These are phyloP conservation scores for Acipenser ruthenus DNA, from an alignment of 2,797 vertebrate genomes.

Conservation along the genomic window DNA sequence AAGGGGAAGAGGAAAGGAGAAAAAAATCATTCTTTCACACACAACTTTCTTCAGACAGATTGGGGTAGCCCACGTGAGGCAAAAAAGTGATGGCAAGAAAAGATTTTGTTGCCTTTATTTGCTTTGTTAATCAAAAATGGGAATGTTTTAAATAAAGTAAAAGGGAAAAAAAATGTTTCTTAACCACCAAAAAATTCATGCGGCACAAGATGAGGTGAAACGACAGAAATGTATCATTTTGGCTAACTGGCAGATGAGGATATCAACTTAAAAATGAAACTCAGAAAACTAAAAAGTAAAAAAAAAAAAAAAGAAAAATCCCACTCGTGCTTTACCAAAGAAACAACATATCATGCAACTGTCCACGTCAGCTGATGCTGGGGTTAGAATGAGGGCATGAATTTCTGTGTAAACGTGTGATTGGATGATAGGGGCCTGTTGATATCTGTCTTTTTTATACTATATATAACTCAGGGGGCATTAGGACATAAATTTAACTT, in stretches of 20 bases:
- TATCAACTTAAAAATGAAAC: conserved; percentile 29
- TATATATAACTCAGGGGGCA: conserved; percentile 41
- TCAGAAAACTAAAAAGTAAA: conserved; percentile 9
- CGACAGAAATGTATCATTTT: conserved; percentile 68
- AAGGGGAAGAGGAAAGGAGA: conserved; percentile 9
- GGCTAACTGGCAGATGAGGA: conserved; percentile 63
- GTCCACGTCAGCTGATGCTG: conserved; percentile 66
- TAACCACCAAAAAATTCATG: conserved; percentile 97
- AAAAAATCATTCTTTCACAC: conserved; percentile 69
- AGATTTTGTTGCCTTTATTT: conserved; percentile 94
- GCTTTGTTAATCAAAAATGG: conserved; percentile 65
- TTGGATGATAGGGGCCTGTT: conserved; percentile 78
- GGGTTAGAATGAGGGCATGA: conserved; percentile 78
- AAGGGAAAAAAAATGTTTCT: conserved; percentile 55
- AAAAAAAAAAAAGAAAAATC: conserved; percentile 35
- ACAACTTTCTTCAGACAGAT: conserved; percentile 86
- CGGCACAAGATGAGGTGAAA: conserved; percentile 93
- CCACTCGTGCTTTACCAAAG: conserved; percentile 48
- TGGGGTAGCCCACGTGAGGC: conserved; percentile 57
- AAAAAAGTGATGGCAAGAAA: conserved; percentile 90
- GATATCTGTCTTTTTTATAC: conserved; percentile 63
- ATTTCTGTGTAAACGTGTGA: conserved; percentile 95
- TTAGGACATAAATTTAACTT: conserved; percentile 31
- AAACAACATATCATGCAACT: conserved; percentile 70
- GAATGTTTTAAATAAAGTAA: conserved; percentile 44